Conservation (phyloP, 2,888 invertebrate genomes). For the Archaeoteleia sp. region DNA sequence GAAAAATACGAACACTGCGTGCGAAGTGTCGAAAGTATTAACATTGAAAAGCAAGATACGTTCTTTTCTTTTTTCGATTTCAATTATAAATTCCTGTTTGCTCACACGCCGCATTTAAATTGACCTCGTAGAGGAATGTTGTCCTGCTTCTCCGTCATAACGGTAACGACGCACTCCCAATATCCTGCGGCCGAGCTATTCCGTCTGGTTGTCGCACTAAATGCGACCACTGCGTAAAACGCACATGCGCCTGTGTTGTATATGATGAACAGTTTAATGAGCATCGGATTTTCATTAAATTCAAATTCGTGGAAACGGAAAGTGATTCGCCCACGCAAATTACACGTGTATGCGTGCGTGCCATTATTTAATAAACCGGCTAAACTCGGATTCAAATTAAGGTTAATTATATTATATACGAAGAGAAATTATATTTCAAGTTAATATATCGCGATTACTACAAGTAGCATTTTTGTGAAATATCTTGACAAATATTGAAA, state of each 20-base stretch:
- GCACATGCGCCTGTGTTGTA: slow-evolving; percentile 12
- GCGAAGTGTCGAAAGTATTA: slow-evolving; percentile 9
- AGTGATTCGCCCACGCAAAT: slow-evolving; percentile 31
- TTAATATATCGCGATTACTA: no score
- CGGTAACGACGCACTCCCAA: slow-evolving; percentile 54
- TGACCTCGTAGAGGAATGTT: slow-evolving; percentile 54
- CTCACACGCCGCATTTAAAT: slow-evolving; percentile 47
- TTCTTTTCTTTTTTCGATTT: slow-evolving; percentile 21
- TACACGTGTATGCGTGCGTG: slow-evolving; percentile 10
- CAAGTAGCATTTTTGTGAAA: no score
- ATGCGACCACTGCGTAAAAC: slow-evolving; percentile 32
- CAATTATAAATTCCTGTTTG: slow-evolving; percentile 33
- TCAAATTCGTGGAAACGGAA: slow-evolving; percentile 33
- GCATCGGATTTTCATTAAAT: slow-evolving; percentile 39
- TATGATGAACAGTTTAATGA: slow-evolving; percentile 37
- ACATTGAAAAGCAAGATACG: slow-evolving; percentile 18
- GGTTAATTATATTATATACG: no score
- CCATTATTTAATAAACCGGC: slow-evolving; percentile 23
- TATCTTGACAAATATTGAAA: no score
- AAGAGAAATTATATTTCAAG: no score
- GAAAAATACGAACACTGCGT: background rate
- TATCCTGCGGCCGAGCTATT: slow-evolving; percentile 49
- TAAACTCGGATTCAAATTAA: no score
- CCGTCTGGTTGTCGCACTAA: slow-evolving; percentile 29
- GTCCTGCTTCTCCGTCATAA: slow-evolving; percentile 55